Conservation (phyloP, 2,888 invertebrate species). For the Ectobius pallidus region DNA sequence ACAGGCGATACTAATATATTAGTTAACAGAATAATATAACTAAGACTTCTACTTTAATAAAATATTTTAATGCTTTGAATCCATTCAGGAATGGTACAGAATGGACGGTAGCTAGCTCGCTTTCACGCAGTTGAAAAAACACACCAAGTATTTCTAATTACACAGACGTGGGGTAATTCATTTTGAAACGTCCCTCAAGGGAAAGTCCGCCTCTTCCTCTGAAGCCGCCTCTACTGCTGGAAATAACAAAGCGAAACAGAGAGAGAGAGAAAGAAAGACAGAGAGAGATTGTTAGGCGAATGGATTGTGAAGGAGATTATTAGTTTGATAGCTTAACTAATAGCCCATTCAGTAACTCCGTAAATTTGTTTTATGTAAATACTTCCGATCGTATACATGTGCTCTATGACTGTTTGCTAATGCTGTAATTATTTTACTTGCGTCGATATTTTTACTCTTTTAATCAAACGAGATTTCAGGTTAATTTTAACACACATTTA, state of each 20-base stretch:
- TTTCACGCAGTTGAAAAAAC: conserved; percentile 1
- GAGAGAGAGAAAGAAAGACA: conserved; percentile 1
- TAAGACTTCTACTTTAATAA: no score
- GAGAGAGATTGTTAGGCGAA: not conserved
- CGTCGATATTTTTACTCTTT: no score
- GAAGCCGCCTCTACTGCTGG: not conserved
- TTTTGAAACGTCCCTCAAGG: conserved; percentile 7
- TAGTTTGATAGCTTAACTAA: conserved; percentile 12
- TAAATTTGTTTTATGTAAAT: no score
- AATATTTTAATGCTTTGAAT: no score
- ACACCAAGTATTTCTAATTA: conserved; percentile 1
- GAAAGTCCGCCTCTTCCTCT: not conserved
- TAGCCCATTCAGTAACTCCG: not conserved
- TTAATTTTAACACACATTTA: no score
- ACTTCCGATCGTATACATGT: no score
- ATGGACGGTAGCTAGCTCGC: not conserved
- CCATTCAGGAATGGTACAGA: no score
- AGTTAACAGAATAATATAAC: no score
- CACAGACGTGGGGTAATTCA: not conserved
- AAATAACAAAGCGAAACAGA: conserved; percentile 3
- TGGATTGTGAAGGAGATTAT: not conserved
- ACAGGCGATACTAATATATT: no score
- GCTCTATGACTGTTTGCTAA: no score
- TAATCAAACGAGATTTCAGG: no score
- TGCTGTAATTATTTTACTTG: no score